These are phyloP conservation scores for Chrysolina haemoptera DNA, from an alignment of 2,888 invertebrate genomes.

Conservation along the genomic window DNA sequence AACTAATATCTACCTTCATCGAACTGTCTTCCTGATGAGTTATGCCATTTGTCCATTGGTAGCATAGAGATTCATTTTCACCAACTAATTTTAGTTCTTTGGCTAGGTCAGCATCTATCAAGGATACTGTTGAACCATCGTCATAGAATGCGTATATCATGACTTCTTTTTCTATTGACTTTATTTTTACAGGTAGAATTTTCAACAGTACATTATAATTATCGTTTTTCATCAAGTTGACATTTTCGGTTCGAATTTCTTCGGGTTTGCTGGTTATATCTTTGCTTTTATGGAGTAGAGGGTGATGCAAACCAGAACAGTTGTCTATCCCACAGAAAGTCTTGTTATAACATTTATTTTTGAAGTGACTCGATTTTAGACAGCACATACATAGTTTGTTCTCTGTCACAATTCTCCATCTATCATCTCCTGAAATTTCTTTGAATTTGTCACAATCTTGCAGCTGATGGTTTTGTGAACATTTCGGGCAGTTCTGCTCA, in stretches of 20 bases:
- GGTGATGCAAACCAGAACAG: no score
- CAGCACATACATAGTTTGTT: constrained; percentile 13
- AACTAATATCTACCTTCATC: neutral
- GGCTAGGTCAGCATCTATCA: constrained; percentile 12
- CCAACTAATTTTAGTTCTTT: neutral
- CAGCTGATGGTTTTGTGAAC: neutral
- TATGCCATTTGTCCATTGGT: constrained; percentile 22
- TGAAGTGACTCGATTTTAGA: constrained; percentile 1
- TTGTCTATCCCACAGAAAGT: no score
- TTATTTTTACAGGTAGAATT: neutral
- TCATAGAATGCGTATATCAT: constrained; percentile 13
- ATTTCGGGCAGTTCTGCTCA: no score
- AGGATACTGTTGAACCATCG: constrained; percentile 21
- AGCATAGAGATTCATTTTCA: constrained; percentile 14
- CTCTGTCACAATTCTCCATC: constrained; percentile 7
- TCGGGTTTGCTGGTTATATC: no score
- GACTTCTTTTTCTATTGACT: neutral
- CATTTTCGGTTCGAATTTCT: no score
- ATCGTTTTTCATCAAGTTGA: no score
- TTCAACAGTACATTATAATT: neutral
- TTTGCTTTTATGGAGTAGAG: no score
- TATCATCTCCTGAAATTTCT: constrained; percentile 1
- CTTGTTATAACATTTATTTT: neutral
- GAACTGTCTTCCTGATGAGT: constrained; percentile 17
- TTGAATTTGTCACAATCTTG: neutral